phyloP scores from a whole-genome alignment of 2,797 vertebrate species.

The Esox lucius region DNA sequence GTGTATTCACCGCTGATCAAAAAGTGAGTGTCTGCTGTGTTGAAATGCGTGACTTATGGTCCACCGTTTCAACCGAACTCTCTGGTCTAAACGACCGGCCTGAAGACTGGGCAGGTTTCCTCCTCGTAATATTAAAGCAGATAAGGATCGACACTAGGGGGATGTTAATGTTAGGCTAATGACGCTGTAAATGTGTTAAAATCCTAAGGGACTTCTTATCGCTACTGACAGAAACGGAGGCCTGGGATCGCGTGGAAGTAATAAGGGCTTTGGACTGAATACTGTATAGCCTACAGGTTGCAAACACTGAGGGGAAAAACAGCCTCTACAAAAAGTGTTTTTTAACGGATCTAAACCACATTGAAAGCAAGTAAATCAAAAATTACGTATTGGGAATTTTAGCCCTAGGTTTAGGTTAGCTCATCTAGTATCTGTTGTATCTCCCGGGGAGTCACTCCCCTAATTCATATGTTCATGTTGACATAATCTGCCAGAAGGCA shows the following conservation, averaged over 20 bases:
- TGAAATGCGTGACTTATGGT: neutral
- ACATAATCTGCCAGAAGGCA: neutral
- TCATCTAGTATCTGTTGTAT: too few species aligned
- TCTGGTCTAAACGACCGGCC: neutral
- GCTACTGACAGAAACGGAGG: neutral
- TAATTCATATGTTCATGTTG: neutral
- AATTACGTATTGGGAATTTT: too few species aligned
- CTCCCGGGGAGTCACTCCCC: too few species aligned
- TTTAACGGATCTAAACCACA: too few species aligned
- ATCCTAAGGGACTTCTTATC: neutral
- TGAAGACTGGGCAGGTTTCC: neutral
- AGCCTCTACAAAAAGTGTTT: too few species aligned
- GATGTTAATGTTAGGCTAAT: neutral
- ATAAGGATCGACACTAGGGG: neutral
- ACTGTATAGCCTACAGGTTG: too few species aligned
- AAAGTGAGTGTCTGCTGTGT: too few species aligned
- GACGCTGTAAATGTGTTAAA: neutral
- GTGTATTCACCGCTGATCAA: too few species aligned
- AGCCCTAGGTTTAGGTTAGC: too few species aligned
- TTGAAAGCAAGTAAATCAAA: too few species aligned
- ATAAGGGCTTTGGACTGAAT: too few species aligned
- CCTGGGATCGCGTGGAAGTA: neutral
- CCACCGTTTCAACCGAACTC: neutral
- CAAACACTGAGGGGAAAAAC: too few species aligned
- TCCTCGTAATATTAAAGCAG: neutral